Evolutionary conservation across 2,797 vertebrate genomes (phyloP), one percentile per base, ranked within the genome.

Genomic region (Syndactyla subalaris): DNA sequence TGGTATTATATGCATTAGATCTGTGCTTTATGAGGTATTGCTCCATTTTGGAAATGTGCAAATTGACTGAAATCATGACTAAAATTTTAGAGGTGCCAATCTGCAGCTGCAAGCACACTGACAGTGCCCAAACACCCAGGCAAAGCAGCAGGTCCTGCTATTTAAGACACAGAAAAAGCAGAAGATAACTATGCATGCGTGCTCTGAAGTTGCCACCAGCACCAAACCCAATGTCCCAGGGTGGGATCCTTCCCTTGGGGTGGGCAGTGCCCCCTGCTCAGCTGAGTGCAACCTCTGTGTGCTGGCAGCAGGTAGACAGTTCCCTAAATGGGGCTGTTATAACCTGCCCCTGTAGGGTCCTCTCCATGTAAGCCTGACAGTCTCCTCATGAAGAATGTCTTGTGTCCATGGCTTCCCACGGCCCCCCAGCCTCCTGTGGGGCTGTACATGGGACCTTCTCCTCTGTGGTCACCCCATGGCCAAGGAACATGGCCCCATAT

Each of bases 1-100:
- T 93, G 92, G 93, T 90, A 88, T 86, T 93, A 92, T 76, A 87
- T 65, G 71, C 67, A 14, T 88, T 85, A 91, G 85, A 74, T 88
- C 88, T 93, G 78, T 23, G 66, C 93, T 95, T 96, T 92, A 93
- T 70, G 81, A 92, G 93, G 68, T 94, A 97, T 93, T 91, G 71
- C 78, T 95, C 76, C 66, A 57, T 86, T 97, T 94, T 89, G 58
- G 88, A 86, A 94, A 92, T 67, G 78, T 77, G 91, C 81, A 92
- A 94, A 81, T 93, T 94, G 92, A 77, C 87, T 68, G 68, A 88
- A 97, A 91, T 76, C 82, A 76, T 6, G 10, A 81, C 91, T 89
- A 41, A 95, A 95, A 96, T 88, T 93, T 91, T n/a, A 76, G 57
- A 95, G 43, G 41, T 83, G 88, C 46, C 71, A 84, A 72, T 91